phyloP scores from a whole-genome alignment of 2,113 vertebrate genomes.

The Ornithorhynchus anatinus region DNA sequence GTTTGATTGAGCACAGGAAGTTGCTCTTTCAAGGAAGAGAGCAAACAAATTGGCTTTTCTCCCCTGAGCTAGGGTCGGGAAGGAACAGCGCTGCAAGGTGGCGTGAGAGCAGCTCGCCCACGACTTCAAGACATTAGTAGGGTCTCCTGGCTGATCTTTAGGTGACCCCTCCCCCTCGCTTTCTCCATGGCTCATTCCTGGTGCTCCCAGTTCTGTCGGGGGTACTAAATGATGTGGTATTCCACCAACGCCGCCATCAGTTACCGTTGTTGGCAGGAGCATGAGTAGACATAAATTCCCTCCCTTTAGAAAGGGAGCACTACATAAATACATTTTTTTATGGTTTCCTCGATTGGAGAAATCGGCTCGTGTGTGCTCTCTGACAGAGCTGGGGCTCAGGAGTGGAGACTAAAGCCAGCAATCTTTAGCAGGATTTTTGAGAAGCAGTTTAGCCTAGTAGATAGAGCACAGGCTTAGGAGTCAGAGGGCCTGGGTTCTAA shows the following conservation, averaged over 20 bases:
- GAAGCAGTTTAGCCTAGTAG: too few species aligned
- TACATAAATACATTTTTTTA: constrained; percentile 46
- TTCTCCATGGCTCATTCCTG: neutral
- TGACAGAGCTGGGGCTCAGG: neutral
- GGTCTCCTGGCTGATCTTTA: neutral
- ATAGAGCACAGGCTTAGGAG: too few species aligned
- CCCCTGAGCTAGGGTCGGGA: constrained; percentile 27
- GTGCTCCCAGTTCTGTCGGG: constrained; percentile 20
- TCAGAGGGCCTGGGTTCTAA: too few species aligned
- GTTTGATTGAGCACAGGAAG: constrained; percentile 62
- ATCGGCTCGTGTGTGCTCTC: constrained; percentile 17
- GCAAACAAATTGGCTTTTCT: constrained; percentile 64
- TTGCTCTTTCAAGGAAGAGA: constrained; percentile 59
- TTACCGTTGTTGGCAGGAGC: constrained; percentile 58
- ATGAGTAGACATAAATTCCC: constrained; percentile 50
- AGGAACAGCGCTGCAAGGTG: constrained; percentile 39
- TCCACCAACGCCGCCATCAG: constrained; percentile 36
- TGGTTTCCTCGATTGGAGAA: constrained; percentile 43
- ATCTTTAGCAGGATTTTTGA: too few species aligned
- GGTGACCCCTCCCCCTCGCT: neutral
- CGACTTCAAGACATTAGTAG: neutral
- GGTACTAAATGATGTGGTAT: constrained; percentile 46
- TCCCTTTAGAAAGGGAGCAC: constrained; percentile 33
- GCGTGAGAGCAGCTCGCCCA: neutral
- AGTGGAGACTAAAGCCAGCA: too few species aligned